A percentile compares a stretch with the other conserved stretches of the same genome.
These are phyloP conservation scores for Cataglyphis hispanica DNA, from an alignment of 1,140 invertebrate genomes.

Conservation along the genomic window DNA sequence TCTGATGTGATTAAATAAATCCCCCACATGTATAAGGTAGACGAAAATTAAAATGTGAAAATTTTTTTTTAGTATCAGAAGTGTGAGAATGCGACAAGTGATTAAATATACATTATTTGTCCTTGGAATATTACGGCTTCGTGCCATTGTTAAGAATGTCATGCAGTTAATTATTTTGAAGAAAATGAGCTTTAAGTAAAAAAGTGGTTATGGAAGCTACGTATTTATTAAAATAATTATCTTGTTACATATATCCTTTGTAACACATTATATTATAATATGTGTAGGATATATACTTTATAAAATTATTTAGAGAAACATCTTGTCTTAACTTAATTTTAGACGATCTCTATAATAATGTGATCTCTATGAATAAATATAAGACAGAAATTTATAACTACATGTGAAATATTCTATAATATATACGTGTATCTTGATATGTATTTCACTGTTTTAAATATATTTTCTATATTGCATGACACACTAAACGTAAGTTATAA, in stretches of 20 bases:
- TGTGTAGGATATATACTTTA: background rate
- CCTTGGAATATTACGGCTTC: background rate
- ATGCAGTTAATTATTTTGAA: conserved; percentile 36
- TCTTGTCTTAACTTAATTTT: no score
- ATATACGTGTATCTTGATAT: no score
- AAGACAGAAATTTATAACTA: no score
- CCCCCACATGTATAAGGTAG: background rate
- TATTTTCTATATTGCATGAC: no score
- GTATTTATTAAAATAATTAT: background rate
- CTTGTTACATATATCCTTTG: no score
- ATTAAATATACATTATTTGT: conserved; percentile 15
- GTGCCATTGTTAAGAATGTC: background rate
- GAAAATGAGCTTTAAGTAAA: background rate
- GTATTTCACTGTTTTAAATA: no score
- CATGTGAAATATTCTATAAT: no score
- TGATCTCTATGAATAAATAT: no score
- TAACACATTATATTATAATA: background rate
- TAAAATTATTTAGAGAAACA: background rate
- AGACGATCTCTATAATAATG: no score
- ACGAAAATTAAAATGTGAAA: background rate
- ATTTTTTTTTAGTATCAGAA: background rate
- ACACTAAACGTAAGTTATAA: no score
- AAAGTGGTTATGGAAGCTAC: background rate
- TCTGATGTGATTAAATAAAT: conserved; percentile 9
- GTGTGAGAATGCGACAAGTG: background rate